A percentile compares a stretch with the other conserved stretches of the same genome.
Conservation (phyloP, 2,888 invertebrate species). For the Acronicta aceris region DNA sequence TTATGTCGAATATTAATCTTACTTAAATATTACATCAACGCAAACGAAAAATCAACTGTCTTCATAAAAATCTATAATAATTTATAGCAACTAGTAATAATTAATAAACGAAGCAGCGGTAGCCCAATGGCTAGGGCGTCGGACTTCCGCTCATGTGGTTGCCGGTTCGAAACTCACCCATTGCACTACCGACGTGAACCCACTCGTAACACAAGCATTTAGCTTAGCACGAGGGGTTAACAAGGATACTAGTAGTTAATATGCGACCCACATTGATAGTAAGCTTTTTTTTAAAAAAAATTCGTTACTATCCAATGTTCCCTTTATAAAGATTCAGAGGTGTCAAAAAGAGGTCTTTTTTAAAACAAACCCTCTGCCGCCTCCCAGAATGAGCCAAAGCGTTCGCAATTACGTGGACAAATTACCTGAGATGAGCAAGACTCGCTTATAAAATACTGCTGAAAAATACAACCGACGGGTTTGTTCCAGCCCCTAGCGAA, state of each 20-base stretch:
- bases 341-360: slow-evolving; percentile 60
- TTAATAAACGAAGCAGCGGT: too few relatives aligned
- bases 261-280: too few relatives aligned
- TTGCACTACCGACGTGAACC: too few relatives aligned
- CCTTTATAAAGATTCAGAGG: slow-evolving; percentile 33
- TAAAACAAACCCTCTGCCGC: slow-evolving; percentile 64
- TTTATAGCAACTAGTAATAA: slow-evolving; percentile 25
- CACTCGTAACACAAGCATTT: too few relatives aligned
- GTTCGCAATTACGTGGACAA: slow-evolving; percentile 71
- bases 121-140: too few relatives aligned
- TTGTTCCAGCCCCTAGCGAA: slow-evolving; percentile 25
- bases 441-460: slow-evolving; percentile 60
- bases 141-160: too few relatives aligned
- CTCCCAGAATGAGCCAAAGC: slow-evolving; percentile 59
- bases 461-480: slow-evolving; percentile 44
- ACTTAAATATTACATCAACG: slow-evolving; percentile 2
- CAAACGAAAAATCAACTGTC: too few relatives aligned
- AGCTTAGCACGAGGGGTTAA: too few relatives aligned
- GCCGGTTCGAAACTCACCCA: too few relatives aligned
- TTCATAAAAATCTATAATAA: background rate
- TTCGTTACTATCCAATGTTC: slow-evolving; percentile 42
- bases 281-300: too few relatives aligned
- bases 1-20: too few relatives aligned
- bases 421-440: slow-evolving; percentile 63
- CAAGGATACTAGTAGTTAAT: too few relatives aligned